Evolutionary conservation across 2,113 vertebrate species (phyloP), one percentile per base, ranked within the genome.

Genomic region (Phalacrocorax pelagicus): DNA sequence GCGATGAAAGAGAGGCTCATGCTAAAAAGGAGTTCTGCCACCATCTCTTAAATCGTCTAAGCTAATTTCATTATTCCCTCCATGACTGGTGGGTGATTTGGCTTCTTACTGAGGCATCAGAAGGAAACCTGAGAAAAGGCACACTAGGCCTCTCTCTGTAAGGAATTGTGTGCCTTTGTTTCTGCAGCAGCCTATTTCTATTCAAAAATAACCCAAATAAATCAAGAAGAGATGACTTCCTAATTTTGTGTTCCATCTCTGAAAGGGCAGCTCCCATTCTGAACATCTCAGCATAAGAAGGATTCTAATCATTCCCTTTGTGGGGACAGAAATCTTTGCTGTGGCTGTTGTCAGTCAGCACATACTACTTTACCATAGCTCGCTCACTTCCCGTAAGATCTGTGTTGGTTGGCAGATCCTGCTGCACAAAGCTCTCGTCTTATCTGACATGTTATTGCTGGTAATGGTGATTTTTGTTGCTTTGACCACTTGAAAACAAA

Each of bases 351-450:
- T 42, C 34, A 5, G 57, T 26, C 67, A 88, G 69, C 47, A 77
- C 47, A 2, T 17, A 0, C 21, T 36, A 2, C 19, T 71, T 58
- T 17, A 2, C 21, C 22, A 2, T 2, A 30, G 1, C 16, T 73
- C 8, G 0, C 22, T 51, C 3, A 0, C 30, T 79, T 47, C 71
- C 67, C 42, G 0, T 21, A 20, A 10, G 40, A 30, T 2, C 38
- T 62, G 4, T 12, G 2, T 15, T 15, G 63, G 3, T 2, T 44
- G 52, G 67, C 36, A 67, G 47, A 27, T 75, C 36, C 61, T 51
- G 0, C 70, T 57, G 71, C 42, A 4, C 54, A 30, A 5, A 49
- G 16, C 38, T 92, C 14, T 63, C 6, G 2, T 65, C 30, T 67
- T 51, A 30, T 49, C 75, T 88, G 85, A 36, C 36, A 6, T 67